Base-by-base conservation (phyloP, 2,888 invertebrate genomes). In the Lasioglossum villosulum region DNA sequence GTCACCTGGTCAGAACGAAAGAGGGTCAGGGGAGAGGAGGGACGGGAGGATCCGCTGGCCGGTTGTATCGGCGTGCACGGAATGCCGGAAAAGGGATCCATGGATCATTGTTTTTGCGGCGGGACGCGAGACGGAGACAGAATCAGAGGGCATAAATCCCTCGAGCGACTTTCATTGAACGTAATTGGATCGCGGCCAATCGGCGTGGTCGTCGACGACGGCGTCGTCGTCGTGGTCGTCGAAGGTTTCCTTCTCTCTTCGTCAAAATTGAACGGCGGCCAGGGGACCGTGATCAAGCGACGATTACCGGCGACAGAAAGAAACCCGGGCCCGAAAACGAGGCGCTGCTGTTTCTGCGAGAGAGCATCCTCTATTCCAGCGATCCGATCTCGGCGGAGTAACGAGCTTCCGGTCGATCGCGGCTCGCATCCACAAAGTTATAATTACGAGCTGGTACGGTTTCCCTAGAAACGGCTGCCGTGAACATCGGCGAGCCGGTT, bases 161-260 rank as follows among this genome's bases (percentile, higher is more conserved):
- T 86, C 88, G 83, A 78, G 84, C 75, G 88, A 90, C 91, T 91
- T 92, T 92, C 92, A 90, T 92, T 86, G 84, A 86, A 80, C 84
- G 89, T 90, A 91, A 91, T 92, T 91, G 91, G 92, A 91, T 89
- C 89, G 89, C 71, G 82, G 90, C 90, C 91, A 91, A 87, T 91
- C 87, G 86, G 81, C 83, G 82, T 72, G 78, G 83, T 75, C 59
- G 66, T 34, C 66, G 66, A 37, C 76, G 80, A 56, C 75, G 78
- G 74, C 77, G 78, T 68, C 78, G 75, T 71, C 66, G 66, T 23
- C 34, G 66, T 8, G 6, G 48, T 30, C 70, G 82, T 82, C 83
- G 83, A 88, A 86, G 89, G 85, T 30, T 85, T 82, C 75, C 45
- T 75, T 70, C 75, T 52, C 71, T 39, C 75, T 37, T 5, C 70